Base-by-base conservation (phyloP, 1,140 invertebrate species). In the Armadillidium nasatum region DNA sequence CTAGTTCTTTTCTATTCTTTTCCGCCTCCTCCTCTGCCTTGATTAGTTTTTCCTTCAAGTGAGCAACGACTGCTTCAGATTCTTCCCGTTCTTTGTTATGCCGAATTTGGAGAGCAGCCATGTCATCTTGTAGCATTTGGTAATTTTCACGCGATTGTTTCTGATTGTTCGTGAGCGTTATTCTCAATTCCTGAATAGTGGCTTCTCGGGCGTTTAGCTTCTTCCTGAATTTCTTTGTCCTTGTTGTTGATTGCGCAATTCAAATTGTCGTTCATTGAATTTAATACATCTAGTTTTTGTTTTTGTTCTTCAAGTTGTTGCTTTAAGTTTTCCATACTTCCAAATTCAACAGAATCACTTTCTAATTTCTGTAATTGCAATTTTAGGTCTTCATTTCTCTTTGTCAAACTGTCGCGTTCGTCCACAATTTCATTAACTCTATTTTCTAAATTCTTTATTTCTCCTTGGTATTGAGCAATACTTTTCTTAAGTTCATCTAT, bases 301-400 rank as follows among this genome's bases (percentile, higher is more conserved):
- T 81, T 77, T 21, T 75, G 68, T 19, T 82, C 81, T 23, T 81
- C 80, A 19, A 83, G 77, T 78, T 85, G 79, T 71, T 83, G 79
- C 70, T 84, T 82, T 7, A 84, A 43, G 15, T 76, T 77, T 11
- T 83, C 81, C 15, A 85, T 72, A 23, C 82, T 83, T 60, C 79
- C 81, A 60, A 82, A 80, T 70, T 84, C 83, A 71, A 81, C 75
- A 50, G 83, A 80, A 7, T 73, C 68, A 33, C 82, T 78, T 10
- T 82, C 69, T 10, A 84, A 72, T 70, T 82, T 79, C 45, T 84
- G 77, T 66, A 84, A 83, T 44, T 82, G 72, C 67, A 77, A 74
- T 71, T 83, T 83, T 46, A 79, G 15, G 22, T 82, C 23, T 67
- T 83, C 81, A 23, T 84, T 80, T 43, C 82, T 78, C 15, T 44